These are phyloP conservation scores for Metacarcinus magister DNA, from an alignment of 2,888 invertebrate genomes.

Conservation along the genomic window DNA sequence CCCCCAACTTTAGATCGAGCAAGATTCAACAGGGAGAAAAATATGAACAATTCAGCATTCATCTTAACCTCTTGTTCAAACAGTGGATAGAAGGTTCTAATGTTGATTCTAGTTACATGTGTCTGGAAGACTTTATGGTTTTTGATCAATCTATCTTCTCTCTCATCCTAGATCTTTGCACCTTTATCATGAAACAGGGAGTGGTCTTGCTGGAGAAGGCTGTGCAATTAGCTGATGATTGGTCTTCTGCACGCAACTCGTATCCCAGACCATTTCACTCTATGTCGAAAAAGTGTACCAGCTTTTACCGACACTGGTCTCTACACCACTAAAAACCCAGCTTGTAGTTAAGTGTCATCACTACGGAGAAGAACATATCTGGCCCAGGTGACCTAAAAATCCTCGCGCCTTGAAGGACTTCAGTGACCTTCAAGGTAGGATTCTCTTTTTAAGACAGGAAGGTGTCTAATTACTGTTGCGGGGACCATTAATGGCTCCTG, in stretches of 20 bases:
- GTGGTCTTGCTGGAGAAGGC: no score
- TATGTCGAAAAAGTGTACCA: background rate
- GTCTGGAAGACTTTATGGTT: background rate
- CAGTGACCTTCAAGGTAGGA: slow-evolving; percentile 20
- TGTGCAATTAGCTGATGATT: no score
- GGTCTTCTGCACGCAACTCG: background rate
- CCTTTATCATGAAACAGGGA: no score
- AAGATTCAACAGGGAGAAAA: background rate
- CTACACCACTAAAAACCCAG: background rate
- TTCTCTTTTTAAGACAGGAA: background rate
- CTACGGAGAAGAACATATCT: slow-evolving; percentile 39
- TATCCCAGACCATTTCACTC: background rate
- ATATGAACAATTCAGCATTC: background rate
- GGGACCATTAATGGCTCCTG: slow-evolving; percentile 52
- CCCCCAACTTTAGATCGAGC: background rate
- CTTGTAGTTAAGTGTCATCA: slow-evolving; percentile 21
- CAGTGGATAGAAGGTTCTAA: slow-evolving; percentile 1
- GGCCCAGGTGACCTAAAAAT: slow-evolving; percentile 58
- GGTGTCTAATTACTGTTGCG: background rate
- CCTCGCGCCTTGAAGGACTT: no score
- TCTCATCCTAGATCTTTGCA: background rate
- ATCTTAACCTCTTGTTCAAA: background rate
- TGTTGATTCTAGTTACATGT: background rate
- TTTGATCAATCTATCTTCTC: background rate
- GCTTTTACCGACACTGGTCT: background rate